phyloP scores from a whole-genome alignment of 2,888 invertebrate species.

The Brenthis daphne region DNA sequence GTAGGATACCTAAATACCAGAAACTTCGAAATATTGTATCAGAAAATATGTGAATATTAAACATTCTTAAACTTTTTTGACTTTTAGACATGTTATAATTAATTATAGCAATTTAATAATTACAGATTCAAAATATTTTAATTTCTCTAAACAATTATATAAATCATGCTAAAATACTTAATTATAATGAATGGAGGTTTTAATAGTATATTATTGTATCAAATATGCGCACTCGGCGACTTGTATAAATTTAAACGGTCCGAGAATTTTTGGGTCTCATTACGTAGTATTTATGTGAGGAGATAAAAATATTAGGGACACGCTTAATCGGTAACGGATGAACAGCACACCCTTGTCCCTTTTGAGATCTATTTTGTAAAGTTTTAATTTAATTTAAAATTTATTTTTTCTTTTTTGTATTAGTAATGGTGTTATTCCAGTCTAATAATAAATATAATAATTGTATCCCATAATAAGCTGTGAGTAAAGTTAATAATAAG shows the following conservation, averaged over 20 bases:
- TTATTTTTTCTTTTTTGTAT: constrained; percentile 5
- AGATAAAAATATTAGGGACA: constrained; percentile 83
- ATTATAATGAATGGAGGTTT: constrained; percentile 64
- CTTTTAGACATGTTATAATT: too few relatives aligned
- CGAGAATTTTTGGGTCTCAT: constrained; percentile 78
- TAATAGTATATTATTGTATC: constrained; percentile 79
- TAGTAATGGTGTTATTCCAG: neutral
- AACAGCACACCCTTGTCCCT: constrained; percentile 52
- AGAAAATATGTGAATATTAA: neutral
- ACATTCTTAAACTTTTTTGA: neutral
- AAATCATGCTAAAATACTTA: too few relatives aligned
- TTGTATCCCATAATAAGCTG: neutral
- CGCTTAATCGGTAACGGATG: constrained; percentile 78
- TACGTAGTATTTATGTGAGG: constrained; percentile 78
- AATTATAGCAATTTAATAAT: too few relatives aligned
- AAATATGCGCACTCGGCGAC: constrained; percentile 79
- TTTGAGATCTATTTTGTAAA: constrained; percentile 39
- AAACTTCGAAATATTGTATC: neutral
- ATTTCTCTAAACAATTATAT: too few relatives aligned
- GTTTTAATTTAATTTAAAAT: constrained; percentile 35
- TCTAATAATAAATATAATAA: neutral
- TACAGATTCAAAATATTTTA: too few relatives aligned
- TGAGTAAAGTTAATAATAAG: too few relatives aligned
- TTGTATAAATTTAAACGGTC: constrained; percentile 76
- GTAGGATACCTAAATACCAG: neutral